Conservation (phyloP, 2,113 vertebrate species). For the Cricetomys ansorgei region DNA sequence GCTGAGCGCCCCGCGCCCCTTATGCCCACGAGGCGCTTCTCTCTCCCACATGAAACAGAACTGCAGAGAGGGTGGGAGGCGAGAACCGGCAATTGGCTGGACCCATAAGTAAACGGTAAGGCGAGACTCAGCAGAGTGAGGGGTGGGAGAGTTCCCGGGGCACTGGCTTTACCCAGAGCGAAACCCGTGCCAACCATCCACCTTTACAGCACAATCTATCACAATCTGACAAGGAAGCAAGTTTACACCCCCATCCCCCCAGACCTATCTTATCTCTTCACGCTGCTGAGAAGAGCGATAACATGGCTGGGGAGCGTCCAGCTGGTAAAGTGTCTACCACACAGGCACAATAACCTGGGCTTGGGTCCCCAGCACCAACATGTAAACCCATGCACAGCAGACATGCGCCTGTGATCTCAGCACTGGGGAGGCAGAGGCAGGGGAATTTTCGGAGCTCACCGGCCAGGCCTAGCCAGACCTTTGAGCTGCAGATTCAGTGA, state of each 20-base stretch:
- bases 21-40: not conserved
- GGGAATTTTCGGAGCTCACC: not conserved
- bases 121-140: not conserved
- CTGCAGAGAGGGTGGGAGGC: not conserved
- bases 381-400: not conserved
- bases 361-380: not conserved
- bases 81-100: not conserved
- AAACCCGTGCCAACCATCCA: not conserved
- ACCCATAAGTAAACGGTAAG: not conserved
- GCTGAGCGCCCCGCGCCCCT: not conserved
- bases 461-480: not conserved
- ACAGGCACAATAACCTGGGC: not conserved
- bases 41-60: not conserved
- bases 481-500: not conserved
- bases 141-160: not conserved
- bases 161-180: not conserved
- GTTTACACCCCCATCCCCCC: no score
- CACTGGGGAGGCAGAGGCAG: not conserved
- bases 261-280: accelerated
- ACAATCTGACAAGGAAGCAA: not conserved
- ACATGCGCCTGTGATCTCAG: not conserved
- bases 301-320: not conserved
- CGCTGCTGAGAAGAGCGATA: not conserved
- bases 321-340: not conserved
- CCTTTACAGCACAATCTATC: not conserved